A percentile compares a stretch with the other conserved stretches of the same genome.
phyloP scores from a whole-genome alignment of 2,888 invertebrate genomes.

The Halocaridina rubra region DNA sequence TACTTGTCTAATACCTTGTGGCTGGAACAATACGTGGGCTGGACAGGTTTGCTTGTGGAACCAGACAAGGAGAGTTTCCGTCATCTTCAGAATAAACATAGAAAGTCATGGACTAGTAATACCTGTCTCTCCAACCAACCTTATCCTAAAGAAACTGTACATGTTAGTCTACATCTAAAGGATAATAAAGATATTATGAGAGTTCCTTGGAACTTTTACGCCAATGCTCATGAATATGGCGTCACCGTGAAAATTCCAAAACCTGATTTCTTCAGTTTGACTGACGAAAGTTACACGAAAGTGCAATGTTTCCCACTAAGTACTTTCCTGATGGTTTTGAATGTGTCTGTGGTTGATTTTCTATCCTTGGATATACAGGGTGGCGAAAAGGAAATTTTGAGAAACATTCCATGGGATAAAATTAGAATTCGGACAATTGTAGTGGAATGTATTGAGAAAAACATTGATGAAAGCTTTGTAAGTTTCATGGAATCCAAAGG shows the following conservation, averaged over 20 bases:
- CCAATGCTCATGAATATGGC: not conserved
- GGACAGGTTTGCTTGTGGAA: conserved; percentile 39
- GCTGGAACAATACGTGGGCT: conserved; percentile 26
- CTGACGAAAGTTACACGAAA: not conserved
- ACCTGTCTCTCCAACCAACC: conserved; percentile 27
- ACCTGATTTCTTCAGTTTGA: not conserved
- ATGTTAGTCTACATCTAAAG: not conserved
- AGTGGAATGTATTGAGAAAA: not conserved
- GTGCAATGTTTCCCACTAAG: conserved; percentile 42
- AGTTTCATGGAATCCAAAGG: not conserved
- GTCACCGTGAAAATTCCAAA: not conserved
- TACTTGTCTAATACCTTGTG: conserved; percentile 37
- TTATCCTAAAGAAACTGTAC: not conserved
- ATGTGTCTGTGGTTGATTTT: conserved; percentile 21
- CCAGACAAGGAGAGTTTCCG: conserved; percentile 21
- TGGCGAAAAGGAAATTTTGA: not conserved
- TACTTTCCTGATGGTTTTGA: conserved; percentile 24
- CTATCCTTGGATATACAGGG: conserved; percentile 40
- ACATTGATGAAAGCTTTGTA: not conserved
- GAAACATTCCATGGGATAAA: not conserved
- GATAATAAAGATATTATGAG: too few relatives aligned
- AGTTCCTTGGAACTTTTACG: not conserved
- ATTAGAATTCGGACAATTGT: not conserved
- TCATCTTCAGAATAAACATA: conserved; percentile 3
- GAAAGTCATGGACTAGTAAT: conserved; percentile 35